Evolutionary conservation across 2,888 invertebrate species (phyloP).

Genomic region (Melanostoma scalare): DNA sequence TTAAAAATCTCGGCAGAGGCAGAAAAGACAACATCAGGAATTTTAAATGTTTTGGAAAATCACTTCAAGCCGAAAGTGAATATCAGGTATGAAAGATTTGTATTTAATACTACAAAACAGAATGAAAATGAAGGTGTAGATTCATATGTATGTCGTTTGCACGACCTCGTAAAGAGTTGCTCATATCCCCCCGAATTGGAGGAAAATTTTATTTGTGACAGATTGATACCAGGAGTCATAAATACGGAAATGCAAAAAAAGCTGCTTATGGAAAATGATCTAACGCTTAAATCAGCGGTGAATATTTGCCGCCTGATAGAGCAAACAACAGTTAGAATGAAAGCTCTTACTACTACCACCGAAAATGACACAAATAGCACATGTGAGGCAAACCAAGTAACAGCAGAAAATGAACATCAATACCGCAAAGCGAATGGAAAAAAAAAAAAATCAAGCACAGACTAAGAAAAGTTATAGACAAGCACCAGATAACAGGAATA

Average conservation of each 20-base stretch:
- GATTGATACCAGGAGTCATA: constrained; percentile 4
- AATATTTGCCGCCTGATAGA: constrained; percentile 10
- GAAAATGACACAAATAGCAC: neutral
- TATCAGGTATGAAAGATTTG: constrained; percentile 1
- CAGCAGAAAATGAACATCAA: neutral
- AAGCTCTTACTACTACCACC: neutral
- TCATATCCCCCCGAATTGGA: constrained; percentile 2
- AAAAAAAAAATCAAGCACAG: too few relatives aligned
- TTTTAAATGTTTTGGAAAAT: neutral
- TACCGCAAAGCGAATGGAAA: too few relatives aligned
- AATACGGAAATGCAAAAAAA: constrained; percentile 7
- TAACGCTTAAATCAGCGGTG: constrained; percentile 5
- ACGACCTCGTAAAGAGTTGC: neutral
- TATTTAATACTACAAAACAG: neutral
- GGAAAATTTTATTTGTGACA: neutral
- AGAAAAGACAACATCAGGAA: constrained; percentile 5
- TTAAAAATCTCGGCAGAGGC: too few relatives aligned
- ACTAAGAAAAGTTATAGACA: too few relatives aligned
- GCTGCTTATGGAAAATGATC: neutral
- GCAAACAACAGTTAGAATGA: constrained; percentile 16
- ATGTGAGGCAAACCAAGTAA: constrained; percentile 8
- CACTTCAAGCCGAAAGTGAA: neutral
- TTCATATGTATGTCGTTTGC: neutral
- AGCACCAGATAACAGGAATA: too few relatives aligned
- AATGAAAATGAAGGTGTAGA: constrained; percentile 3